A percentile compares a stretch with the other conserved stretches of the same genome.
phyloP scores from a whole-genome alignment of 2,888 invertebrate species.

The Cryptocephalus primarius region DNA sequence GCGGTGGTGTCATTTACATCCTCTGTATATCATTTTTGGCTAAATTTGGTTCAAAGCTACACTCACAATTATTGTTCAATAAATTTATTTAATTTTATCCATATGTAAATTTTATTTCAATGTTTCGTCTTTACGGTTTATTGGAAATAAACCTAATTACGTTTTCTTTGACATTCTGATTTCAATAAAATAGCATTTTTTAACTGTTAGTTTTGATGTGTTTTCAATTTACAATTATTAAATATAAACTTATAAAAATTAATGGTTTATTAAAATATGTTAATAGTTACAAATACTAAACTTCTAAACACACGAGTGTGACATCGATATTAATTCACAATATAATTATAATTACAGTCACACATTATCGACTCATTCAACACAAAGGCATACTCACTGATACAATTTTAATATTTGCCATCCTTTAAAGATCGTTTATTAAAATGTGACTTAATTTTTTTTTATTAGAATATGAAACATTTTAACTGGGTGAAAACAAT shows the following conservation, averaged over 20 bases:
- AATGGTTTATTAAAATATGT: too few relatives aligned
- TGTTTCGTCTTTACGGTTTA: constrained; percentile 8
- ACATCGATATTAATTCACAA: too few relatives aligned
- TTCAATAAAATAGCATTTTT: constrained; percentile 28
- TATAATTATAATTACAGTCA: too few relatives aligned
- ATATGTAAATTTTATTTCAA: constrained; percentile 26
- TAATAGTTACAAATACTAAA: too few relatives aligned
- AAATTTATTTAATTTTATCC: constrained; percentile 29
- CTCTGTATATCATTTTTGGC: constrained; percentile 27
- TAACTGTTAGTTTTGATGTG: constrained; percentile 29
- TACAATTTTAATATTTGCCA: too few relatives aligned
- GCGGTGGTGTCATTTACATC: constrained; percentile 20
- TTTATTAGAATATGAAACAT: too few relatives aligned
- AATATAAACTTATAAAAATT: constrained; percentile 7
- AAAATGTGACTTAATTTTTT: too few relatives aligned
- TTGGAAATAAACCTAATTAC: background rate
- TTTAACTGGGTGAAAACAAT: too few relatives aligned
- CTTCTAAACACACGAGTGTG: too few relatives aligned
- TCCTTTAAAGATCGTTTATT: too few relatives aligned
- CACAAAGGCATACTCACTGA: too few relatives aligned
- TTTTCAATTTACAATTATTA: constrained; percentile 24
- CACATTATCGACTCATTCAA: too few relatives aligned
- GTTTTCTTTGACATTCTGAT: constrained; percentile 11
- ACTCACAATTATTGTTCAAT: constrained; percentile 27
- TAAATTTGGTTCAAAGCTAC: constrained; percentile 24